phyloP scores from a whole-genome alignment of 2,113 vertebrate genomes.

The Neotoma lepida region DNA sequence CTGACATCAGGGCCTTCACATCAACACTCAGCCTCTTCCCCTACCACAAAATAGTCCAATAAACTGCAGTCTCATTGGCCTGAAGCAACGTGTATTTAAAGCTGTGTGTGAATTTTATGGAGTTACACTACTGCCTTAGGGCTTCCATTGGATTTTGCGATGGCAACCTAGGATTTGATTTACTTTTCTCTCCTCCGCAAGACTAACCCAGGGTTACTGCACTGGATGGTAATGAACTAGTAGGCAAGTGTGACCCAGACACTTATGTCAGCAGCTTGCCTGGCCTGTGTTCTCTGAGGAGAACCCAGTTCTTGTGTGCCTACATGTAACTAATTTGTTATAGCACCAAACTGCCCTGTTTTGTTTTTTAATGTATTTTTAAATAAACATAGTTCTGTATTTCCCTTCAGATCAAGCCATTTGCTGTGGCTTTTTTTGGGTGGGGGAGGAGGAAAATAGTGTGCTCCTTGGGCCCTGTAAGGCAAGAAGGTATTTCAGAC shows the following conservation, averaged over 20 bases:
- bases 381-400: slow-evolving; percentile 78
- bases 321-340: slow-evolving; percentile 45
- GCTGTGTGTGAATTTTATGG: slow-evolving; percentile 71
- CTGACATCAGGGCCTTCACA: slow-evolving; percentile 93
- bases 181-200: neutral
- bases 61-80: slow-evolving; percentile 83
- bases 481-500: slow-evolving; percentile 46
- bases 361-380: slow-evolving; percentile 72
- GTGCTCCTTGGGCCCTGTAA: neutral
- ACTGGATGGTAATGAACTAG: neutral
- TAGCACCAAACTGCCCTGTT: slow-evolving; percentile 57
- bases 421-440: slow-evolving; percentile 49
- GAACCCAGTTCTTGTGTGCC: slow-evolving; percentile 10
- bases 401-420: slow-evolving; percentile 70
- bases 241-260: neutral
- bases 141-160: slow-evolving; percentile 62
- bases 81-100: slow-evolving; percentile 74
- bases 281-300: slow-evolving; percentile 41
- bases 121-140: slow-evolving; percentile 62
- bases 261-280: neutral
- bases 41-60: slow-evolving; percentile 96
- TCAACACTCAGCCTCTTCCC: slow-evolving; percentile 92
- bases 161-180: slow-evolving; percentile 42
- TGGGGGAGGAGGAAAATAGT: neutral
- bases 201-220: neutral